phyloP scores from a whole-genome alignment of 2,888 invertebrate species.

The Aspidiotus destructor region DNA sequence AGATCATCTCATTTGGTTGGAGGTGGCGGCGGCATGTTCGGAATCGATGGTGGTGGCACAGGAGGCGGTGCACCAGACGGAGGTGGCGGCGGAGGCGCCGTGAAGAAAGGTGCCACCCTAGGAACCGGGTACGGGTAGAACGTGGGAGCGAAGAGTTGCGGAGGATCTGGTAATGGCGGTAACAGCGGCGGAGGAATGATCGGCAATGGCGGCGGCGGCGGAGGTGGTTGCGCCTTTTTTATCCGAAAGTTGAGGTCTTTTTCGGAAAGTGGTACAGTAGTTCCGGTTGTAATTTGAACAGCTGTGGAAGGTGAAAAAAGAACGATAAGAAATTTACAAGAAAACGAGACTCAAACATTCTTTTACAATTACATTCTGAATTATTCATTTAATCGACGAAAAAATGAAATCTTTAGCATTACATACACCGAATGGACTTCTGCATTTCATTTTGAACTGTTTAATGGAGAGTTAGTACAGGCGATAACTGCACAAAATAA shows the following conservation, averaged over 20 bases:
- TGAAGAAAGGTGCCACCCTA: slow-evolving; percentile 14
- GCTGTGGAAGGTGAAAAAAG: background rate
- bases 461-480: too few relatives aligned
- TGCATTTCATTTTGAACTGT: too few relatives aligned
- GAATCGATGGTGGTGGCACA: slow-evolving; percentile 7
- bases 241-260: slow-evolving; percentile 26
- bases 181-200: slow-evolving; percentile 11
- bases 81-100: slow-evolving; percentile 21
- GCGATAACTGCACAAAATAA: too few relatives aligned
- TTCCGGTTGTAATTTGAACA: background rate
- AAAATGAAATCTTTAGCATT: too few relatives aligned
- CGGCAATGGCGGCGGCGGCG: slow-evolving; percentile 24
- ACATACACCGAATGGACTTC: too few relatives aligned
- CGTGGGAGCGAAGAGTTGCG: slow-evolving; percentile 14
- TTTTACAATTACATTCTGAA: too few relatives aligned
- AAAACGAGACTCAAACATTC: too few relatives aligned
- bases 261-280: background rate
- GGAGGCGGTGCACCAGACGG: slow-evolving; percentile 24
- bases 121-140: slow-evolving; percentile 22
- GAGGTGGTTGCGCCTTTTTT: slow-evolving; percentile 20
- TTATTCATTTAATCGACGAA: too few relatives aligned
- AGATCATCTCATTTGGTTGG: slow-evolving; percentile 5
- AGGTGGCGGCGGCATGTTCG: slow-evolving; percentile 21
- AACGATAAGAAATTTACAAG: background rate
- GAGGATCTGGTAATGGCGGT: slow-evolving; percentile 24